Conservation (phyloP, 1,140 invertebrate genomes). For the Drosophila serrata region DNA sequence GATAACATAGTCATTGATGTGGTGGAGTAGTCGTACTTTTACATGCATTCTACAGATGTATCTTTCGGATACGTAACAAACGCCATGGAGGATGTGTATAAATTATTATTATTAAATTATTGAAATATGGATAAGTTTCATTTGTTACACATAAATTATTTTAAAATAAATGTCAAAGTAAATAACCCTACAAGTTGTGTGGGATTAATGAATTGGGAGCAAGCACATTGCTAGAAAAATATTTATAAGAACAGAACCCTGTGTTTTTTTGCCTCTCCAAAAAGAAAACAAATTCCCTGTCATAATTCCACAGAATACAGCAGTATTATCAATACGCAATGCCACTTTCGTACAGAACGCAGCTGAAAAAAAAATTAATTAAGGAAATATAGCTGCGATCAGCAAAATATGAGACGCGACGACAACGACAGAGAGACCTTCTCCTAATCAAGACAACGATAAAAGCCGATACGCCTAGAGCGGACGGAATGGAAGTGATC, state of each 20-base stretch:
- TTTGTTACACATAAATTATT: slow-evolving; percentile 29
- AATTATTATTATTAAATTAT: slow-evolving; percentile 39
- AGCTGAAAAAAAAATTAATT: slow-evolving; percentile 70
- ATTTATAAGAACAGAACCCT: not conserved
- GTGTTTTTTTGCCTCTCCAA: too few species aligned
- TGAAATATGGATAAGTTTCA: slow-evolving; percentile 15
- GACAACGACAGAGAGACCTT: slow-evolving; percentile 62
- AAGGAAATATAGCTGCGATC: slow-evolving; percentile 79
- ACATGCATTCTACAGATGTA: slow-evolving; percentile 8
- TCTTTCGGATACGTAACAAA: slow-evolving; percentile 11
- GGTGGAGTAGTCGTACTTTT: slow-evolving; percentile 67
- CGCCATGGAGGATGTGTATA: slow-evolving; percentile 13
- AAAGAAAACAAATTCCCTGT: slow-evolving; percentile 1
- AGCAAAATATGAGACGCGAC: slow-evolving; percentile 69
- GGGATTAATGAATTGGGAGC: not conserved
- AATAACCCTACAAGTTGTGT: slow-evolving; percentile 6
- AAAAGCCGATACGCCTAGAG: slow-evolving; percentile 61
- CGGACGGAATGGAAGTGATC: slow-evolving; percentile 15
- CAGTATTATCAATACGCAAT: slow-evolving; percentile 29
- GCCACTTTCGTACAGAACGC: slow-evolving; percentile 51
- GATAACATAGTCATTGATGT: slow-evolving; percentile 86
- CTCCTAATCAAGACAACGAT: slow-evolving; percentile 78
- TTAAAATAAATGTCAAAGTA: slow-evolving; percentile 19
- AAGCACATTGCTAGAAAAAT: not conserved
- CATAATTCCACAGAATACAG: slow-evolving; percentile 8